Base-by-base conservation (phyloP, 1,140 invertebrate genomes). In the Ooceraea biroi region DNA sequence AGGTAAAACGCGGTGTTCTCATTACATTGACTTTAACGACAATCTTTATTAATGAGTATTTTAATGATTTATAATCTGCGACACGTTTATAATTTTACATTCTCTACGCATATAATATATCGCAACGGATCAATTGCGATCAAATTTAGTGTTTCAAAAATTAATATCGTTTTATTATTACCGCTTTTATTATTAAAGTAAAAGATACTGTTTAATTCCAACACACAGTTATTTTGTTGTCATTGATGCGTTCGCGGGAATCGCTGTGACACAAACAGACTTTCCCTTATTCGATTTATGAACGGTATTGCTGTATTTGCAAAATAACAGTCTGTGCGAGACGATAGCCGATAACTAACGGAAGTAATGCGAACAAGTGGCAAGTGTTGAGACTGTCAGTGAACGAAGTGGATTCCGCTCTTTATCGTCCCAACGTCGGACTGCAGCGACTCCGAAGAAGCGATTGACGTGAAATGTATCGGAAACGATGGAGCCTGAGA, bases 401-500 rank as follows among this genome's bases (percentile, higher is more conserved):
- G 71, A 19, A 19, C 55, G 11, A 78, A 73, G 57, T 65, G 80
- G 73, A 72, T 58, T 84, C 58, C 25, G 36, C 36, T 74, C 52
- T 78, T 87, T 87, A 61, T 74, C 66, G 61, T 36, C 36, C 58
- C 48, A 36, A 57, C 65, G 19, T 60, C 27, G 48, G 44, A 52
- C 52, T 82, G 63, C 71, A 60, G 73, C 80, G 58, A 77, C 65
- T 83, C 85, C 66, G 52, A 86, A 87, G 78, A 86, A 88, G 78
- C 68, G 68, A 84, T 61, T 84, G 80, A 60, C 83, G 87, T 88
- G 91, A 92, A 92, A 92, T 92, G 91, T 90, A 88, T 86, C 86
- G 85, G 86, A 90, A 91, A 91, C 84, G 84, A 92, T 92, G 90
- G 87, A 83, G 74, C 73, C 66, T 88, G 71, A 87, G 84, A 63